phyloP scores from a whole-genome alignment of 2,797 vertebrate species.

The Muscicapa striata region DNA sequence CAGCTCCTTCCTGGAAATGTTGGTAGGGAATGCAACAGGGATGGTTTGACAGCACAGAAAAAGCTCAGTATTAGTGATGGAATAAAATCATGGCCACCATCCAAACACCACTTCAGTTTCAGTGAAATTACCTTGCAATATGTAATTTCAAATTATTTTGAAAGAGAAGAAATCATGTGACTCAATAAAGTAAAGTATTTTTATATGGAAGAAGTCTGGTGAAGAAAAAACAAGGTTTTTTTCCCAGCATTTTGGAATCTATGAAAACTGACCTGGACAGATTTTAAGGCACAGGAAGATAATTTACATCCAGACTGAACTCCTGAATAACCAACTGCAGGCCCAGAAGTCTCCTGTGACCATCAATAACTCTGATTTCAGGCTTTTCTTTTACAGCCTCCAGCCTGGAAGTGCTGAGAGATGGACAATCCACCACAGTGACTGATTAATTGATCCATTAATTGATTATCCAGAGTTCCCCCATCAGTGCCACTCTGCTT shows the following conservation, averaged over 20 bases:
- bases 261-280: not conserved
- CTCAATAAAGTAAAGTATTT: not conserved
- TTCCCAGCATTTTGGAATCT: not conserved
- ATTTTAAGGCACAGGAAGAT: not conserved
- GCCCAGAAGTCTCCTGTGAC: not conserved
- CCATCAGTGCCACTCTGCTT: not conserved
- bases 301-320: not conserved
- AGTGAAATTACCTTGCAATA: not conserved
- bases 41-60: not conserved
- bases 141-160: not conserved
- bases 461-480: accelerated
- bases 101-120: not conserved
- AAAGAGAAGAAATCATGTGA: not conserved
- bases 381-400: too few species aligned
- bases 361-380: not conserved
- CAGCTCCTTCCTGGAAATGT: accelerated
- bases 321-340: not conserved
- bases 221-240: not conserved
- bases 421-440: not conserved
- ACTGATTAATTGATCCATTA: not conserved
- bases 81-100: not conserved
- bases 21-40: not conserved
- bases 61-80: not conserved
- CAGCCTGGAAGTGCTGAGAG: not conserved
- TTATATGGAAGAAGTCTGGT: accelerated